Conservation (phyloP, 2,113 vertebrate species). For the Pandion haliaetus region DNA sequence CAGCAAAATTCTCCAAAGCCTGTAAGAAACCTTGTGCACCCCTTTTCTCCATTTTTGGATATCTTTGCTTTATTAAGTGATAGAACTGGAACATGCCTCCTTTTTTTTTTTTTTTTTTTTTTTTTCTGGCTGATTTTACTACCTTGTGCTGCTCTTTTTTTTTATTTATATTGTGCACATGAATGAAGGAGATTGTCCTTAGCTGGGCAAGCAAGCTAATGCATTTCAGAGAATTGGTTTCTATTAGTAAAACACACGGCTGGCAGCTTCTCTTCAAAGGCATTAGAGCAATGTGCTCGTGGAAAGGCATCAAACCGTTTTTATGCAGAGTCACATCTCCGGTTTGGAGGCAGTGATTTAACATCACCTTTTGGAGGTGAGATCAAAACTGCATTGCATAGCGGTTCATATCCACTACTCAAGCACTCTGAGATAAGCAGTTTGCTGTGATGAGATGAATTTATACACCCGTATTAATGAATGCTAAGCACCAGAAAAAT, state of each 20-base stretch:
- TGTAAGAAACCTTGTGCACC: not conserved
- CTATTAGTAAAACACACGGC: not conserved
- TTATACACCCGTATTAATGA: not conserved
- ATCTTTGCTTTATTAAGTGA: slow-evolving; percentile 56
- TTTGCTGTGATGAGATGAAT: not conserved
- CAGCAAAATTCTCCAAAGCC: not conserved
- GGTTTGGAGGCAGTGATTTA: not conserved
- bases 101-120: not conserved
- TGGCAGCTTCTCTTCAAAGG: not conserved
- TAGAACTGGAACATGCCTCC: slow-evolving; percentile 14
- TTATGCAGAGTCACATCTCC: not conserved
- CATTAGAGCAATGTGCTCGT: accelerated
- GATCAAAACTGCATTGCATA: not conserved
- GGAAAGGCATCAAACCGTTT: not conserved
- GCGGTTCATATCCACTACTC: not conserved
- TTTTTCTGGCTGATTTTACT: not conserved
- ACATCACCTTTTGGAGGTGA: not conserved
- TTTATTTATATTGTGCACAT: not conserved
- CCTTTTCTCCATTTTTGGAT: slow-evolving; percentile 7
- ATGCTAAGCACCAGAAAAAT: not conserved
- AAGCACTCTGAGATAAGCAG: not conserved
- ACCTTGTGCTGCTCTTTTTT: not conserved
- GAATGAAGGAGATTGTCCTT: slow-evolving; percentile 31
- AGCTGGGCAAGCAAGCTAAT: not conserved
- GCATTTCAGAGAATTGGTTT: not conserved